Conservation (phyloP, 2,888 invertebrate genomes). For the Drosophila differens region DNA sequence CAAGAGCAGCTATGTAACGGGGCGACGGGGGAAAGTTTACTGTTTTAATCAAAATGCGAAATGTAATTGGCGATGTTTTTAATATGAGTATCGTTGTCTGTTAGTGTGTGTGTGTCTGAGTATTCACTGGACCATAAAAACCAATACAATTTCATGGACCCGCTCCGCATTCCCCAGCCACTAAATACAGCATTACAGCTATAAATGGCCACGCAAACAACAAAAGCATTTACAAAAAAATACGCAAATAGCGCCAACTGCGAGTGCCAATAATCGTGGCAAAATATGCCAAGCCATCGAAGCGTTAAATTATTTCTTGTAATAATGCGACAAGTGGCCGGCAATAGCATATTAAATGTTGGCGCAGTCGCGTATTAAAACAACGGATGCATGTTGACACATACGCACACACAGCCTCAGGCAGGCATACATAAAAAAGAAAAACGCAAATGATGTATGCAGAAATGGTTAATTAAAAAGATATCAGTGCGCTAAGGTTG, state of each 20-base stretch:
- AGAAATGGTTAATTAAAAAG: neutral
- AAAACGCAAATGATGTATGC: neutral
- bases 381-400: neutral
- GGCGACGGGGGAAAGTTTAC: conserved; percentile 22
- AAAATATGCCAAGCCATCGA: conserved; percentile 51
- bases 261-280: conserved; percentile 47
- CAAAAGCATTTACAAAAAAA: neutral
- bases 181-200: neutral
- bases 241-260: conserved; percentile 18
- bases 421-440: neutral
- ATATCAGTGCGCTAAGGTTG: neutral
- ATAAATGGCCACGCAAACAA: conserved; percentile 26
- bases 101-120: conserved; percentile 9
- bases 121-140: conserved; percentile 52
- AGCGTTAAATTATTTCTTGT: conserved; percentile 63
- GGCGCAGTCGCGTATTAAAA: neutral
- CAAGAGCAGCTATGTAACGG: conserved; percentile 1
- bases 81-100: conserved; percentile 16
- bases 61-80: conserved; percentile 37
- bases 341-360: neutral
- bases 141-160: conserved; percentile 53
- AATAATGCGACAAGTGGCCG: conserved; percentile 12
- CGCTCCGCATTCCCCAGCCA: neutral
- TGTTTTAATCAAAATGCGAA: conserved; percentile 57
- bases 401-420: neutral